Conservation (phyloP, 2,888 invertebrate species). For the Calameuta pallipes region DNA sequence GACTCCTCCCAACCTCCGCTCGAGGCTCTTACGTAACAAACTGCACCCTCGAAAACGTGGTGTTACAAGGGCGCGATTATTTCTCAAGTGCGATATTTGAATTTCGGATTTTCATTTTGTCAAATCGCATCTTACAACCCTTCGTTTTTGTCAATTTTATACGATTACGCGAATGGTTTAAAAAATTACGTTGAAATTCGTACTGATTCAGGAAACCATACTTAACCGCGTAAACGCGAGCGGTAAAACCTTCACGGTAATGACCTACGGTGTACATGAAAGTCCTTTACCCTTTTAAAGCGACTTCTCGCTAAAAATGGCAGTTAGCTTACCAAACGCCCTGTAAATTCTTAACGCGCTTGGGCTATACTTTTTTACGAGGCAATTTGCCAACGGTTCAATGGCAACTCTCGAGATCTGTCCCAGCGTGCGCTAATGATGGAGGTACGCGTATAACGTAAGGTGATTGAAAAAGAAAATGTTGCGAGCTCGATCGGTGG, state of each 20-base stretch:
- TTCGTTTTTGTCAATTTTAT: slow-evolving; percentile 33
- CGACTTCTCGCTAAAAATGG: neutral
- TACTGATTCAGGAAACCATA: neutral
- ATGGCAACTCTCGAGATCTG: slow-evolving; percentile 36
- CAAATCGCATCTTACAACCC: slow-evolving; percentile 35
- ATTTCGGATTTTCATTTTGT: slow-evolving; percentile 53
- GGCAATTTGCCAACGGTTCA: slow-evolving; percentile 46
- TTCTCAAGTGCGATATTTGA: slow-evolving; percentile 52
- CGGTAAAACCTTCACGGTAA: neutral
- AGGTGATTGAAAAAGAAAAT: neutral
- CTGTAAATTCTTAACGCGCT: slow-evolving; percentile 12
- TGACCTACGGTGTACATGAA: neutral
- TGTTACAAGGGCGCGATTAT: slow-evolving; percentile 34
- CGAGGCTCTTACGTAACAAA: slow-evolving; percentile 24
- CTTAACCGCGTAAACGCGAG: neutral
- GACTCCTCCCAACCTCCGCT: neutral
- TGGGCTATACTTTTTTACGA: slow-evolving; percentile 47
- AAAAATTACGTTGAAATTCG: neutral
- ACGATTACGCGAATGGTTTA: slow-evolving; percentile 34
- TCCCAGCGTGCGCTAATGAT: slow-evolving; percentile 43
- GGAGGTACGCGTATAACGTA: neutral
- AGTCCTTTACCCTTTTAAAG: neutral
- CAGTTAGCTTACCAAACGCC: neutral
- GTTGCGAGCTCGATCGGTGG: neutral
- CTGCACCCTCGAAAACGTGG: slow-evolving; percentile 16